A percentile compares a stretch with the other conserved stretches of the same genome.
Conservation (phyloP, 2,113 vertebrate species). For the Apodemus speciosus region DNA sequence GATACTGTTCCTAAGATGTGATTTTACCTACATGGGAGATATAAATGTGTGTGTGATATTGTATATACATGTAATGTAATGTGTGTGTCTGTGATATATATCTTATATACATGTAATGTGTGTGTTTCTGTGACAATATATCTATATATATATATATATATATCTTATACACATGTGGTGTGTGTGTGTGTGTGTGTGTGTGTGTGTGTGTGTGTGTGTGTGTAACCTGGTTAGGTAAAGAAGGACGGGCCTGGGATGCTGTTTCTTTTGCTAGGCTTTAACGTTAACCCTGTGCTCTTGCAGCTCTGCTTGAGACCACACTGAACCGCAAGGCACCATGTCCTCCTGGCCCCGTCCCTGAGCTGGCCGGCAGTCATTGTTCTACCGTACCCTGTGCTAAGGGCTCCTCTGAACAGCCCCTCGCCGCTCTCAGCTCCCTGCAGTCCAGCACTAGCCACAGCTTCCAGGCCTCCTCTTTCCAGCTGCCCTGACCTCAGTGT, state of each 20-base stretch:
- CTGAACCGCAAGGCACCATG: background rate
- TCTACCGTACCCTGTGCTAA: background rate
- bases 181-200: too few species aligned
- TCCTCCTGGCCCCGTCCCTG: background rate
- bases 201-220: too few species aligned
- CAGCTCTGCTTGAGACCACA: background rate
- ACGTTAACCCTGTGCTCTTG: background rate
- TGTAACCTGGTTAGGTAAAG: too few species aligned
- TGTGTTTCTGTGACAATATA: too few species aligned
- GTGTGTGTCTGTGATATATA: background rate
- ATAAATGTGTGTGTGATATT: too few species aligned
- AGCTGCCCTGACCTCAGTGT: background rate
- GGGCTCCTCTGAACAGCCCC: background rate
- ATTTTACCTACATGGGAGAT: constrained; percentile 41
- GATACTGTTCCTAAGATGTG: constrained; percentile 60
- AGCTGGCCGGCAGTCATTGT: background rate
- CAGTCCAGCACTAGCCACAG: background rate
- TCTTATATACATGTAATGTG: too few species aligned
- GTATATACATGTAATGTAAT: background rate
- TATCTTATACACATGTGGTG: background rate
- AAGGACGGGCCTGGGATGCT: too few species aligned
- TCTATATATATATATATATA: too few species aligned
- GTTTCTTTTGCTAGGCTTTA: background rate
- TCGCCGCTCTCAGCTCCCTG: background rate
- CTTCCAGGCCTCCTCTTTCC: background rate